Evolutionary conservation across 2,113 vertebrate species (phyloP).

Genomic region (Saimiri boliviensis): DNA sequence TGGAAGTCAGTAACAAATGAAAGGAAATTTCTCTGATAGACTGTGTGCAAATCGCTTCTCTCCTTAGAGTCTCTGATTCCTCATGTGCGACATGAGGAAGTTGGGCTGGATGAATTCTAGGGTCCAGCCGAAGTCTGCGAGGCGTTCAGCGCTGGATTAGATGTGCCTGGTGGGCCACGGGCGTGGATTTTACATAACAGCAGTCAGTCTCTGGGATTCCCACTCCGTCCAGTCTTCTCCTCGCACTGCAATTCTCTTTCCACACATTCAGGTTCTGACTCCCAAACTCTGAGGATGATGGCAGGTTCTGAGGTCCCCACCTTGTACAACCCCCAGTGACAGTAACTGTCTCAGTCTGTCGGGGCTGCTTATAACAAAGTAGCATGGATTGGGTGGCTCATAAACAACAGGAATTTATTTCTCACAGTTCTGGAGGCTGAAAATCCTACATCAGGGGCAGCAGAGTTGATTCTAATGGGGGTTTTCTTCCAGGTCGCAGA

Average conservation of each 20-base stretch:
- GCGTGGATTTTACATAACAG: not conserved
- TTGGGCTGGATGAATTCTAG: not conserved
- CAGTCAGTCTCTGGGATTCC: too few species aligned
- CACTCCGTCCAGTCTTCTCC: rapidly evolving
- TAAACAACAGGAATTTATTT: not conserved
- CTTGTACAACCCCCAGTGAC: not conserved
- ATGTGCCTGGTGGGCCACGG: rapidly evolving
- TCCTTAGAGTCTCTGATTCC: not conserved
- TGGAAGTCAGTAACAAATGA: not conserved
- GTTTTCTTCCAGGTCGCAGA: not conserved
- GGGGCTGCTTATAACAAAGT: not conserved
- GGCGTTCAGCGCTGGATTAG: too few species aligned
- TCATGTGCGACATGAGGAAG: not conserved
- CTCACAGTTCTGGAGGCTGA: not conserved
- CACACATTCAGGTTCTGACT: not conserved
- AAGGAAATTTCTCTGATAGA: not conserved
- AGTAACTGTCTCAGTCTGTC: not conserved
- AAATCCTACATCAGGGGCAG: not conserved
- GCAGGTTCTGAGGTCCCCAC: not conserved
- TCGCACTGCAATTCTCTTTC: not conserved
- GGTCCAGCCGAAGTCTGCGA: not conserved
- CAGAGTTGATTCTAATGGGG: too few species aligned
- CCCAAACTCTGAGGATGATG: too few species aligned
- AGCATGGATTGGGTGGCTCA: not conserved
- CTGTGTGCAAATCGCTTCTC: not conserved